These are phyloP conservation scores for Scrobipalpa costella DNA, from an alignment of 2,888 invertebrate genomes.

Conservation along the genomic window DNA sequence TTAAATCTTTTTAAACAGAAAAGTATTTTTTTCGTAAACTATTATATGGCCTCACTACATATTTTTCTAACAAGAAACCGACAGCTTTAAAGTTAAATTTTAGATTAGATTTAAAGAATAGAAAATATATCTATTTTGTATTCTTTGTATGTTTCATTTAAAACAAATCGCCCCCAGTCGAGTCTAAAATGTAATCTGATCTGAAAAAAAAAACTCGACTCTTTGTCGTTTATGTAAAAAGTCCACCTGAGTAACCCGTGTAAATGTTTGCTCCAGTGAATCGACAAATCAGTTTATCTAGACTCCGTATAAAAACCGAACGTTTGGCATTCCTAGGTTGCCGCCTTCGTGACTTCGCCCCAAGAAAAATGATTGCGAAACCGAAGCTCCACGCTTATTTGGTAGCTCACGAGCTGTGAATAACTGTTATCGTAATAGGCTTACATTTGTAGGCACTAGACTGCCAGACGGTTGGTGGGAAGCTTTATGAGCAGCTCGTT, in stretches of 20 bases:
- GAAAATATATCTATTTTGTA: too few species aligned
- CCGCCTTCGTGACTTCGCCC: constrained; percentile 56
- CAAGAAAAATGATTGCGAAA: constrained; percentile 64
- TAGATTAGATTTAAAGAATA: too few species aligned
- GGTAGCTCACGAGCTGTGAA: constrained; percentile 66
- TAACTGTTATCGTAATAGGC: constrained; percentile 66
- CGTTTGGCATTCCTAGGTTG: constrained; percentile 33
- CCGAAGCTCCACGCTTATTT: constrained; percentile 58
- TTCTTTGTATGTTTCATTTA: too few species aligned
- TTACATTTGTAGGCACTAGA: constrained; percentile 41
- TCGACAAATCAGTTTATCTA: constrained; percentile 12
- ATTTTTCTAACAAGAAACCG: too few species aligned
- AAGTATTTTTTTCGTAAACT: too few species aligned
- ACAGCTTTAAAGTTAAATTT: too few species aligned
- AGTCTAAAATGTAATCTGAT: not conserved
- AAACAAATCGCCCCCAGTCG: too few species aligned
- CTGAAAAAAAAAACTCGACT: too few species aligned
- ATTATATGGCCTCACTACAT: too few species aligned
- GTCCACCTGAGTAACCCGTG: not conserved
- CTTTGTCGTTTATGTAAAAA: not conserved
- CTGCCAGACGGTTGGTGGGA: constrained; percentile 23
- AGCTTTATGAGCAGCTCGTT: constrained; percentile 20
- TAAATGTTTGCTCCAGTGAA: not conserved
- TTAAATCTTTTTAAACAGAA: too few species aligned
- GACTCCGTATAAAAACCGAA: constrained; percentile 17